Evolutionary conservation across 1,140 invertebrate species (phyloP).

Genomic region (Pissodes strobi): DNA sequence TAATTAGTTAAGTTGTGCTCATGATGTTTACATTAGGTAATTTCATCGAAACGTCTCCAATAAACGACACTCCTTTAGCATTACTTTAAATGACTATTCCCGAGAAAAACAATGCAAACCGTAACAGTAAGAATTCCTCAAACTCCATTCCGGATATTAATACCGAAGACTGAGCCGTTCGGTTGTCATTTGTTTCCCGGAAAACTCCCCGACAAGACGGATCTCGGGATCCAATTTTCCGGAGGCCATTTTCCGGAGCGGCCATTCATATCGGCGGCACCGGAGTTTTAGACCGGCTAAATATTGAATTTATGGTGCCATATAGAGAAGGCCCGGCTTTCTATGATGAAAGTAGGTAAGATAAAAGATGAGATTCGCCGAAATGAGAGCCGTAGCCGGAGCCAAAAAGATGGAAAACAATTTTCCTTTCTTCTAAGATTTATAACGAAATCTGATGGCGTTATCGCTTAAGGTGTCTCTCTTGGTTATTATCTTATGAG

Average conservation of each 20-base stretch:
- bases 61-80: no score
- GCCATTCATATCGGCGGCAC: constrained; percentile 39
- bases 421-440: constrained; percentile 28
- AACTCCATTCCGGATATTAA: constrained; percentile 9
- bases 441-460: constrained; percentile 12
- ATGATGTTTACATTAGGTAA: no score
- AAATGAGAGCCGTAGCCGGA: constrained; percentile 14
- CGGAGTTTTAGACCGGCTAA: constrained; percentile 43
- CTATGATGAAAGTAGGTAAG: constrained; percentile 34
- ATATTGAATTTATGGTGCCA: constrained; percentile 50
- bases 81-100: no score
- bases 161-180: constrained; percentile 21
- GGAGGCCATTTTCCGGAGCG: constrained; percentile 42
- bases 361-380: constrained; percentile 31
- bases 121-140: background rate
- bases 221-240: constrained; percentile 41
- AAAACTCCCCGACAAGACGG: constrained; percentile 38
- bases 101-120: background rate
- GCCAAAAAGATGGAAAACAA: constrained; percentile 21
- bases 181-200: constrained; percentile 42
- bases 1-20: no score
- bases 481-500: no score
- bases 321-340: constrained; percentile 36
- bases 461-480: no score
- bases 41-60: no score